Base-by-base conservation (phyloP, 2,797 vertebrate genomes). In the Bradypus variegatus region DNA sequence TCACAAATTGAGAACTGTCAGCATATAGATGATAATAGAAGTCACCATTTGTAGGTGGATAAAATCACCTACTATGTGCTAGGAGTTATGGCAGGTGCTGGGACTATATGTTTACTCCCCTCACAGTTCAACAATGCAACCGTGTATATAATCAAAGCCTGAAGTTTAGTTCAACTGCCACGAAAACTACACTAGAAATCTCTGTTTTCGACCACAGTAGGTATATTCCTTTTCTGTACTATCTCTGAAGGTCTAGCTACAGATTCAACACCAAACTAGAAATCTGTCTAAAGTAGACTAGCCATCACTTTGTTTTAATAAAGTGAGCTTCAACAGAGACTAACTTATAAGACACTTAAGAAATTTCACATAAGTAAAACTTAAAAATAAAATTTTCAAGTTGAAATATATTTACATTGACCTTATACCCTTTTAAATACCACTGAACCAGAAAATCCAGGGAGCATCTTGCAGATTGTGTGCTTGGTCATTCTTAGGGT, bases 311-410 rank as follows among this genome's bases (percentile, higher is more conserved):
- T 76, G 89, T 75, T 50, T 55, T 69, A 67, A 85, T 83, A 48
- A 84, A 73, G 62, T 60, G 21, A 29, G n/a, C 8, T 88, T 91
- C 84, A 91, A 18, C 9, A 41, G n/a, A 82, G n/a, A 86, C 33
- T 19, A 81, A 4, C 27, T 84, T 45, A 90, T 78, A 87, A 69
- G 48, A 50, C 55, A 86, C n/a, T 83, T 53, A 77, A 45, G 79
- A 75, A 3, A 78, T 45, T 76, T 48, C 55, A 83, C n/a, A 58
- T 58, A 58, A 33, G 77, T 77, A 90, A 88, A 72, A n/a, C 38
- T 89, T 88, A 76, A 91, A 88, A 94, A 50, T 77, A 83, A 91
- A 92, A 73, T 76, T 77, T 81, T 41, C 14, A 90, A 82, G 50
- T 19, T 93, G 58, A 86, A 93, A 83, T 80, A 27, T 11, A 82